Percentiles rank a stretch among this genome's conserved stretches.
These are phyloP conservation scores for Mastomys coucha DNA, from an alignment of 2,113 vertebrate genomes.

Conservation along the genomic window DNA sequence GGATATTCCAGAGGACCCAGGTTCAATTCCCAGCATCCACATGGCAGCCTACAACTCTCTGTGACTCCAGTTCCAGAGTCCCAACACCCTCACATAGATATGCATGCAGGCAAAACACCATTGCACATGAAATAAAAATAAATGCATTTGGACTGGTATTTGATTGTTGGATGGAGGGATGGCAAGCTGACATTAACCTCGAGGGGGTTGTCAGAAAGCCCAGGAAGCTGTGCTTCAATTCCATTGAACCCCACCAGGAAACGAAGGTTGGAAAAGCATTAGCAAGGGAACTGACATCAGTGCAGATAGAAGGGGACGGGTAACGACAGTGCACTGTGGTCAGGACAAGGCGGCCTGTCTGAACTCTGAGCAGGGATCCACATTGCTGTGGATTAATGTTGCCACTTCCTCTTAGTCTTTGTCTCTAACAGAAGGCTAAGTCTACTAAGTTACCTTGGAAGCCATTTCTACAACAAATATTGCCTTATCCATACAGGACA, in stretches of 20 bases:
- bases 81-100: no score
- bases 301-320: background rate
- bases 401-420: background rate
- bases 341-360: background rate
- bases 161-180: conserved; percentile 1
- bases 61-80: no score
- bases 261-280: background rate
- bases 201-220: background rate
- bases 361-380: background rate
- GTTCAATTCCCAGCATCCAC: no score
- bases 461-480: background rate
- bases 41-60: no score
- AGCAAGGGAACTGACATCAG: background rate
- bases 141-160: background rate
- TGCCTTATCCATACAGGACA: background rate
- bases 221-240: background rate
- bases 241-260: background rate
- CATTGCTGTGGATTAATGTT: background rate
- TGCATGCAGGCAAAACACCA: no score
- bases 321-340: background rate
- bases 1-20: no score
- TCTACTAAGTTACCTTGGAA: conserved; percentile 39
- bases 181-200: background rate
- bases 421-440: background rate
- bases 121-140: no score